phyloP scores from a whole-genome alignment of 1,140 invertebrate species.

The Ceratina australensis region DNA sequence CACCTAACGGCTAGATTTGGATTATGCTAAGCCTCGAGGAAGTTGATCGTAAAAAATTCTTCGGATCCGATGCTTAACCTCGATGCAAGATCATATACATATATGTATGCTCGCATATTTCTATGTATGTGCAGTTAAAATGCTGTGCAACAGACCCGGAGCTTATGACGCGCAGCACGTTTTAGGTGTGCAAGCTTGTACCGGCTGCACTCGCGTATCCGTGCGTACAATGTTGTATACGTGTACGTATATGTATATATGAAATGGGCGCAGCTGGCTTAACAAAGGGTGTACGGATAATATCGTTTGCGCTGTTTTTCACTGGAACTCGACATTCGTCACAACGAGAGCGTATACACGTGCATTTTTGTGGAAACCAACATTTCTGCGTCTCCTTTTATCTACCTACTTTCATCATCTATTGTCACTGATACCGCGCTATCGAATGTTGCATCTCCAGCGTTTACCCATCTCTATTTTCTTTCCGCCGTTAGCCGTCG shows the following conservation, averaged over 20 bases:
- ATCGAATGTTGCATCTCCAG: neutral
- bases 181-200: constrained; percentile 38
- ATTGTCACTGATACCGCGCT: neutral
- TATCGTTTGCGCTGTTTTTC: constrained; percentile 38
- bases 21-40: neutral
- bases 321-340: constrained; percentile 10
- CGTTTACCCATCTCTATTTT: too few species aligned
- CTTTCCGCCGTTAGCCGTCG: neutral
- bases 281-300: constrained; percentile 42
- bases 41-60: constrained; percentile 18
- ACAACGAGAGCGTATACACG: neutral
- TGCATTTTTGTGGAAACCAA: constrained; percentile 6
- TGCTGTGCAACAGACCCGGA: constrained; percentile 6
- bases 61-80: neutral
- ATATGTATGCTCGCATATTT: neutral
- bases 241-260: neutral
- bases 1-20: neutral
- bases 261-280: constrained; percentile 43
- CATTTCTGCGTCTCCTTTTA: neutral
- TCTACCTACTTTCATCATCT: too few species aligned
- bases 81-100: neutral
- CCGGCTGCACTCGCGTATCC: constrained; percentile 15
- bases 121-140: constrained; percentile 17
- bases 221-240: neutral
- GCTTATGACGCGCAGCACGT: constrained; percentile 38